These are phyloP conservation scores for Euthynnus affinis DNA, from an alignment of 2,797 vertebrate genomes.

Conservation along the genomic window DNA sequence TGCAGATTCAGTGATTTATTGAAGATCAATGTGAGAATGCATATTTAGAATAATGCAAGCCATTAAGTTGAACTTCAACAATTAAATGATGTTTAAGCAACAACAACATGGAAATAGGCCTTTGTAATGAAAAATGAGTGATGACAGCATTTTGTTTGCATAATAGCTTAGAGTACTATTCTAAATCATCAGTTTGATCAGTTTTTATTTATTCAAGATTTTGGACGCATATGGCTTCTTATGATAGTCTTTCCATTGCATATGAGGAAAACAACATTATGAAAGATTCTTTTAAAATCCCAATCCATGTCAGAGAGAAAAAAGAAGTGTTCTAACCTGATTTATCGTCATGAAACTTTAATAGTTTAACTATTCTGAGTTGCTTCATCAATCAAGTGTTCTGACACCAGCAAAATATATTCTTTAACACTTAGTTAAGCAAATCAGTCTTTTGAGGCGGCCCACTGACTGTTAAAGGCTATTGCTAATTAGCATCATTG, in stretches of 20 bases:
- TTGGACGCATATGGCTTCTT: not conserved
- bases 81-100: not conserved
- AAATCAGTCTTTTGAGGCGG: not conserved
- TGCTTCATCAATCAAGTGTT: not conserved
- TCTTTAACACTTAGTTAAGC: constrained; percentile 7
- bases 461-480: constrained; percentile 25
- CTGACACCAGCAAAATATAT: not conserved
- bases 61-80: not conserved
- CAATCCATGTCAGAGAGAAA: not conserved
- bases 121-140: not conserved
- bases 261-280: not conserved
- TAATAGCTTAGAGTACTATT: not conserved
- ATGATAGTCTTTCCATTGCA: not conserved
- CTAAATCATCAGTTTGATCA: not conserved
- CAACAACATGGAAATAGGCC: not conserved
- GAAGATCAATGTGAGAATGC: constrained; percentile 1
- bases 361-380: not conserved
- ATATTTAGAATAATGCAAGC: constrained; percentile 11
- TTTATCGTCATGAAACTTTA: not conserved
- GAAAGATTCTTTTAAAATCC: not conserved
- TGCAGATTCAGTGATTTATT: constrained; percentile 33
- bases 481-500: constrained; percentile 40
- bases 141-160: not conserved
- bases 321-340: not conserved
- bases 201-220: not conserved